Base-by-base conservation (phyloP, 2,888 invertebrate species). In the Hirtodrosophila confusa region DNA sequence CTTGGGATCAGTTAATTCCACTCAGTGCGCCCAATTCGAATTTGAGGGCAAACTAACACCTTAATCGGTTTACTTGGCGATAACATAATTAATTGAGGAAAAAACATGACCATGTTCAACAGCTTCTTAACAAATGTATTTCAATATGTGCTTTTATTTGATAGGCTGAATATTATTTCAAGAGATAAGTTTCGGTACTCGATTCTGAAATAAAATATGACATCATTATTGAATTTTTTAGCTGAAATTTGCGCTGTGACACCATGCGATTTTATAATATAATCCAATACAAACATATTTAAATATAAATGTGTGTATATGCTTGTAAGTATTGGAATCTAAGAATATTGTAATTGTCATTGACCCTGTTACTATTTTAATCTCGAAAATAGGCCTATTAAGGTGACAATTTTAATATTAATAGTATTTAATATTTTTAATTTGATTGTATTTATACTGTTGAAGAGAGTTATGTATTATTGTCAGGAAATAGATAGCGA, bases 1-100 rank as follows among this genome's bases (percentile, higher is more conserved):
- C 11, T 0, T 7, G 35, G 39, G 55, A 41, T 70, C 45, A 54
- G 11, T 37, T 41, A 10, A 29, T 51, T 53, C 6, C 51, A 12
- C 39, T 57, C 12, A 48, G 23, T 51, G 50, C n/a, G 40, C 48
- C 24, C 24, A 45, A 41, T 43, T 43, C 27, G 11, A 33, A 37
- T 41, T 51, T 40, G 41, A 40, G 63, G 43, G 37, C 50, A 69
- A 48, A 40, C 51, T 48, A 57, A 47, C 55, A 74, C 75, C 69
- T 75, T 45, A 69, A 60, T 75, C 64, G 72, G 36, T 60, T 45
- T 56, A 57, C 70, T 65, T 35, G 10, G 45, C 17, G 74, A 72
- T 63, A 55, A 50, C 35, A 10, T 44, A 48, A 69, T 60, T 50
- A 55, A 72, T 56, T 56, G 9, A 11, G 12, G 31, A 43, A 67